Base-by-base conservation (phyloP, 1,140 invertebrate species). In the Ctenoplectra terminalis region DNA sequence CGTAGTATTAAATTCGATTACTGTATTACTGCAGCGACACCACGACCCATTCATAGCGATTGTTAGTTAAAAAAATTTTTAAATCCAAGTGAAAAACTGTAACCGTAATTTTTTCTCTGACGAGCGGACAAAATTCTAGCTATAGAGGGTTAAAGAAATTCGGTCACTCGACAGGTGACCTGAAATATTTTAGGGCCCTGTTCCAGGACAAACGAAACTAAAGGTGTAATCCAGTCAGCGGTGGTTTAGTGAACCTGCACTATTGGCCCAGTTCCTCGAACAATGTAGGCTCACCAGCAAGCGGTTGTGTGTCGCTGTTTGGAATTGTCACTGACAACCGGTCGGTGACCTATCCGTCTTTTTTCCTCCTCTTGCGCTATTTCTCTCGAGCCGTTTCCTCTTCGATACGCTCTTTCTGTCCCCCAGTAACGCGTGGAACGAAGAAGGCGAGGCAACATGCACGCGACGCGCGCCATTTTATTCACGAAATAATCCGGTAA, bases 161-260 rank as follows among this genome's bases (percentile, higher is more conserved):
- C 63, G 76, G 72, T 77, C 34, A 64, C 17, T 1, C 52, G 50
- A 31, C 73, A 37, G 46, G 17, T 63, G 56, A n/a, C 34, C 56
- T 70, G 58, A 70, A 78, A 77, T 15, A 26, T n/a, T 73, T 56
- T 54, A 52, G 43, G 31, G 15, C 15, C 29, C 13, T 67, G 58
- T 78, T 46, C 17, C 29, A 11, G 37, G 15, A 15, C 54, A 54
- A 82, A 76, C 56, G 69, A 86, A 83, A 79, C 54, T 58, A 76
- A 84, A 88, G 71, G 34, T 83, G 56, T 73, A 82, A 81, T 79
- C 71, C 31, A 69, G 80, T 84, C 50, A 56, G 34, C 37, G 29
- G 56, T 37, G 52, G 82, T 87, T 87, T 87, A 89, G 80, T 78
- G 64, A 88, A 89, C 88, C 79, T 87, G 88, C 79, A 80, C 73